These are phyloP conservation scores for Proterorhinus semilunaris DNA, from an alignment of 2,113 vertebrate genomes.

Conservation along the genomic window DNA sequence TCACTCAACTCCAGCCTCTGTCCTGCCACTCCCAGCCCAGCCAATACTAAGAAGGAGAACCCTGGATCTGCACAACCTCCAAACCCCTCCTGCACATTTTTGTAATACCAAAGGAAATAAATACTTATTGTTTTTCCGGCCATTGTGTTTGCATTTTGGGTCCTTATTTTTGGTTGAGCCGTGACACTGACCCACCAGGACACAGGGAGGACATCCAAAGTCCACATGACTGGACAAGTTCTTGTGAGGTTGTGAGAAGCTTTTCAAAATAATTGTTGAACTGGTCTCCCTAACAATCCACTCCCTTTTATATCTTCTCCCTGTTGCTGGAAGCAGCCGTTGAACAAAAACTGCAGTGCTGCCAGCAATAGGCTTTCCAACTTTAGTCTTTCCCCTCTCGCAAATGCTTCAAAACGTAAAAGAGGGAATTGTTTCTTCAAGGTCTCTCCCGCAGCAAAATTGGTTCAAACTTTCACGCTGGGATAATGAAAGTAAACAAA, in stretches of 20 bases:
- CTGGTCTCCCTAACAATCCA: not conserved
- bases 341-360: conserved; percentile 20
- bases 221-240: no score
- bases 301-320: conserved; percentile 1
- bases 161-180: no score
- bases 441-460: conserved; percentile 17
- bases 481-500: conserved; percentile 54
- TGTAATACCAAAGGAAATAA: no score
- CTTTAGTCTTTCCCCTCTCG: conserved; percentile 21
- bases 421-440: conserved; percentile 19
- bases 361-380: conserved; percentile 44
- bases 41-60: no score
- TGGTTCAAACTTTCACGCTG: conserved; percentile 30
- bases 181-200: no score
- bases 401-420: conserved; percentile 23
- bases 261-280: not conserved
- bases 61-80: no score
- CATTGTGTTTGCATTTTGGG: no score
- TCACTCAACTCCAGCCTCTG: no score
- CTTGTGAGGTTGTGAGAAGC: not conserved
- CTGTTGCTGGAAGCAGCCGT: conserved; percentile 26
- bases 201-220: no score
- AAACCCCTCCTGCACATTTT: no score
- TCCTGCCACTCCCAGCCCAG: no score
- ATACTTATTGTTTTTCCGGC: no score